These are phyloP conservation scores for Brevimyrus niger DNA, from an alignment of 2,113 vertebrate species.

Conservation along the genomic window DNA sequence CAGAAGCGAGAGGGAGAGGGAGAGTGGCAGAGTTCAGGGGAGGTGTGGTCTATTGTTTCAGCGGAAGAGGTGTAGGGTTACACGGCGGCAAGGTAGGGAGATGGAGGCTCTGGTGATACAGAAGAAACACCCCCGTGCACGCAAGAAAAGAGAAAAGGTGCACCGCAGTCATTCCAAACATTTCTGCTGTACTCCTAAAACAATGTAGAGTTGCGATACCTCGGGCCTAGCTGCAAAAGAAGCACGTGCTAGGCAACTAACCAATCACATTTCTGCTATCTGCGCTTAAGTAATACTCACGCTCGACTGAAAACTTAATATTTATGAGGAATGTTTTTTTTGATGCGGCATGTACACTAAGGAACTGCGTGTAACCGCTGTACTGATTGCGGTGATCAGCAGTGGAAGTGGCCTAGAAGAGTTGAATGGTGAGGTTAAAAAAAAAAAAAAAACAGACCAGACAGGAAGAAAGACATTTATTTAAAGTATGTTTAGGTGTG, in stretches of 20 bases:
- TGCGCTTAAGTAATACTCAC: background rate
- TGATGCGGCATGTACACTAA: background rate
- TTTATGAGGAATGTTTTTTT: background rate
- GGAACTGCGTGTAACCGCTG: background rate
- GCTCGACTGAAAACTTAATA: background rate
- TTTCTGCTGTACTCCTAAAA: background rate
- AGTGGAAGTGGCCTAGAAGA: background rate
- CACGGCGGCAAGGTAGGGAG: slow-evolving; percentile 18
- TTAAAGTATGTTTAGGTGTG: background rate
- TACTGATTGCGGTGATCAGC: background rate
- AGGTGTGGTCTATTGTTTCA: slow-evolving; percentile 67
- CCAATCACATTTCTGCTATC: background rate
- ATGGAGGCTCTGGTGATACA: background rate
- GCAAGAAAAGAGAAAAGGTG: background rate
- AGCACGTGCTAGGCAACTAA: background rate
- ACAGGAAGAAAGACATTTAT: background rate
- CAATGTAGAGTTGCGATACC: background rate
- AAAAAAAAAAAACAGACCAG: background rate
- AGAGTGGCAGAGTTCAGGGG: slow-evolving; percentile 36
- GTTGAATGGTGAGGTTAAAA: background rate
- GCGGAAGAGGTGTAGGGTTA: slow-evolving; percentile 63
- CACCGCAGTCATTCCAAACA: background rate
- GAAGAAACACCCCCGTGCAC: background rate
- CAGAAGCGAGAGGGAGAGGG: slow-evolving; percentile 35
- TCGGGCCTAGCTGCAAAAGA: background rate